These are phyloP conservation scores for Agriopis aurantiaria DNA, from an alignment of 2,888 invertebrate species.

Conservation along the genomic window DNA sequence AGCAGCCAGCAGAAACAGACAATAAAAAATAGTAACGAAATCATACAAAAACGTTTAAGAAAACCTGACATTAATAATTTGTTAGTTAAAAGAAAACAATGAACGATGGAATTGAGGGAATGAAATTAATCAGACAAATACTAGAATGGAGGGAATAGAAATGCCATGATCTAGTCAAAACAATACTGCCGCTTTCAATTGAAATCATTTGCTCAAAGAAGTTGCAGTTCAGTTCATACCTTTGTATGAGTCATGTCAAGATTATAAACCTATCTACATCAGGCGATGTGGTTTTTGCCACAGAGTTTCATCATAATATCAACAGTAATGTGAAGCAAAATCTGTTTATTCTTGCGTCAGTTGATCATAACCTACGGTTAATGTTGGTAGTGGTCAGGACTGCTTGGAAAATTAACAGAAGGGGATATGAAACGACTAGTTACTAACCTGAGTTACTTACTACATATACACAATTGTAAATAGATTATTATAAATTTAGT, in stretches of 20 bases:
- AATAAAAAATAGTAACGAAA: too few species aligned
- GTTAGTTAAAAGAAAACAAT: neutral
- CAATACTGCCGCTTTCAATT: conserved; percentile 35
- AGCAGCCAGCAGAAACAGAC: too few species aligned
- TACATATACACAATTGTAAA: too few species aligned
- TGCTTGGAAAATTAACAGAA: neutral
- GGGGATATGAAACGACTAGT: neutral
- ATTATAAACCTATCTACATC: neutral
- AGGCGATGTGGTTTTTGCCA: conserved; percentile 17
- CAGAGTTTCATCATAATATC: conserved; percentile 26
- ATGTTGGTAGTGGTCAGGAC: neutral
- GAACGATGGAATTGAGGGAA: conserved; percentile 12
- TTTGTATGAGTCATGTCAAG: conserved; percentile 24
- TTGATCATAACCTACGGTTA: conserved; percentile 5
- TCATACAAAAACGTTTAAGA: too few species aligned
- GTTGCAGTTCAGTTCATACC: conserved; percentile 9
- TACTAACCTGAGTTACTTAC: too few species aligned
- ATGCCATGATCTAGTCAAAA: conserved; percentile 32
- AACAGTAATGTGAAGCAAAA: conserved; percentile 20
- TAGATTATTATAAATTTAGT: too few species aligned
- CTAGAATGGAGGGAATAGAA: conserved; percentile 26
- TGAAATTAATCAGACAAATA: conserved; percentile 22
- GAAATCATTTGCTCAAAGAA: conserved; percentile 24
- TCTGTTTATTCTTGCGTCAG: conserved; percentile 18
- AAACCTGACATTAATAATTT: neutral